Conservation (phyloP, 2,797 vertebrate species). For the Bufotes viridis region DNA sequence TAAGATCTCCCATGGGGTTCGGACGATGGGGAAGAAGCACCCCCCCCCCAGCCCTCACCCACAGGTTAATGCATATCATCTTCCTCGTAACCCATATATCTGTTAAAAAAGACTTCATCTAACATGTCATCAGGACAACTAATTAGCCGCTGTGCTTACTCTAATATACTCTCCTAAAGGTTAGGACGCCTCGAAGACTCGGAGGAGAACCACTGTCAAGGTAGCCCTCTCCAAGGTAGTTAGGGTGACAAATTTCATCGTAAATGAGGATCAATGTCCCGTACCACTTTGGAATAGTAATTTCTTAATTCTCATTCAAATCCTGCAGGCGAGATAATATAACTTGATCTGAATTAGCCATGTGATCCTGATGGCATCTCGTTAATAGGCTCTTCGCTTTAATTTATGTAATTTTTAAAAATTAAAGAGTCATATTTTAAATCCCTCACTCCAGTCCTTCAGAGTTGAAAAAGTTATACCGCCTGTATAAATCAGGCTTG, state of each 20-base stretch:
- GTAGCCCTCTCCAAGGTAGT: slow-evolving; percentile 73
- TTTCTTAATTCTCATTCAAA: slow-evolving; percentile 83
- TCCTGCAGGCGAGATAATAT: slow-evolving; percentile 77
- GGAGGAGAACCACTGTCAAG: slow-evolving; percentile 67
- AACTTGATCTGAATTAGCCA: slow-evolving; percentile 80
- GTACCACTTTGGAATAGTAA: slow-evolving; percentile 78
- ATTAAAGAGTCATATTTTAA: slow-evolving; percentile 81
- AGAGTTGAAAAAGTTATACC: slow-evolving; percentile 74
- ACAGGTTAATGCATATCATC: slow-evolving; percentile 60
- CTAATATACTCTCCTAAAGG: slow-evolving; percentile 67
- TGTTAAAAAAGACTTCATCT: slow-evolving; percentile 65
- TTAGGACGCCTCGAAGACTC: slow-evolving; percentile 70
- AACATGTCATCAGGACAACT: slow-evolving; percentile 66
- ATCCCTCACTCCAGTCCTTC: slow-evolving; percentile 74
- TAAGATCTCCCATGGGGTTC: slow-evolving; percentile 51
- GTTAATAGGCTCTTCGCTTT: slow-evolving; percentile 79
- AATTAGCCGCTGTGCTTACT: slow-evolving; percentile 60
- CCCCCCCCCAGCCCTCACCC: slow-evolving; percentile 31
- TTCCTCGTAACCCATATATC: slow-evolving; percentile 57
- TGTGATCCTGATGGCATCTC: slow-evolving; percentile 76
- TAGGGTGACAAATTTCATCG: slow-evolving; percentile 75
- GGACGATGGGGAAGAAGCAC: slow-evolving; percentile 26
- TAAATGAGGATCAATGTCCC: slow-evolving; percentile 76
- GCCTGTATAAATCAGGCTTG: slow-evolving; percentile 76
- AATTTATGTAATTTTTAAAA: slow-evolving; percentile 84